Conservation (phyloP, 2,113 vertebrate species). For the Podiceps cristatus region DNA sequence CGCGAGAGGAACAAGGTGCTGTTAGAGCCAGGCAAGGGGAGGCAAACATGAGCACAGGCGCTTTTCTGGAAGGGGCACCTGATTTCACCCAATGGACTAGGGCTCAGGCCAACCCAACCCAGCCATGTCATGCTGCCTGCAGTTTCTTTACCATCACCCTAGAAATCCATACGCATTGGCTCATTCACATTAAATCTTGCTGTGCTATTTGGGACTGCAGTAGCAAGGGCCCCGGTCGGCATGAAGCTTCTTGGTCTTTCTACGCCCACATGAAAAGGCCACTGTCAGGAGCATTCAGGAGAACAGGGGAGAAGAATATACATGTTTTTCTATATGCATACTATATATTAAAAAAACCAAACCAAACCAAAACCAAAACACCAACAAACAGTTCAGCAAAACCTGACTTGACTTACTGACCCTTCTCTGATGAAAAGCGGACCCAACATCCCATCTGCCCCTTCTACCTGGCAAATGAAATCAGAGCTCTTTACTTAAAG, state of each 20-base stretch:
- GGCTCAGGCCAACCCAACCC: background rate
- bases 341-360: background rate
- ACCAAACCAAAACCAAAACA: too few relatives aligned
- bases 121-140: background rate
- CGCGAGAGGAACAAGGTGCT: accelerated
- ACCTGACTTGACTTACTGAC: background rate
- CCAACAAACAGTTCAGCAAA: background rate
- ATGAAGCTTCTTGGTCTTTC: background rate
- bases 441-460: background rate
- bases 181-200: accelerated
- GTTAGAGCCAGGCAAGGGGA: background rate
- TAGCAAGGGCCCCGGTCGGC: background rate
- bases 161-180: accelerated
- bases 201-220: background rate
- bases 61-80: background rate
- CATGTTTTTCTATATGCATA: background rate
- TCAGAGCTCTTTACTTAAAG: background rate
- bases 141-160: background rate
- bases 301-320: background rate
- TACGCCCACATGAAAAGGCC: background rate
- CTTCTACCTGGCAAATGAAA: background rate
- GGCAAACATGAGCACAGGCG: background rate
- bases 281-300: background rate
- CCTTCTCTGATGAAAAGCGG: background rate
- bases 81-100: background rate